Percentiles rank a stretch among this genome's conserved stretches.
phyloP scores from a whole-genome alignment of 2,113 vertebrate genomes.

The Tricholaema leucomelas region DNA sequence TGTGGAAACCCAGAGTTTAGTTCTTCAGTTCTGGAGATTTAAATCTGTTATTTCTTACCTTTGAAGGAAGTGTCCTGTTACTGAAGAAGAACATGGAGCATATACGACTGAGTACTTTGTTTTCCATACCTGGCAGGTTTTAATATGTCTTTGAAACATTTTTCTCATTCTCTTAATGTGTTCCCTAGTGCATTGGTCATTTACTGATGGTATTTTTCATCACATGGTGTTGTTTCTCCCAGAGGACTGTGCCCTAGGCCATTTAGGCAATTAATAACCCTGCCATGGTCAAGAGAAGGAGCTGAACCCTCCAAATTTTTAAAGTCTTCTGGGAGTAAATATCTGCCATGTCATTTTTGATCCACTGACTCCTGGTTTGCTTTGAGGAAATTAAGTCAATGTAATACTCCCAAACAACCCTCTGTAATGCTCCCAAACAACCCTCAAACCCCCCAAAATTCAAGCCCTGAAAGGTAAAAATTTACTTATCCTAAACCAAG shows the following conservation, averaged over 20 bases:
- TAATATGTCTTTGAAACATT: background rate
- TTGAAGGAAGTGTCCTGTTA: background rate
- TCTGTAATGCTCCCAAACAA: background rate
- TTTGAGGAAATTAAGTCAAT: background rate
- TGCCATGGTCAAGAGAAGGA: background rate
- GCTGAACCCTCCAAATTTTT: background rate
- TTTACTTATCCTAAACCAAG: background rate
- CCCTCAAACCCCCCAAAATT: fast-evolving
- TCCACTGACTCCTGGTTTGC: background rate
- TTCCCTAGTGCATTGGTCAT: background rate
- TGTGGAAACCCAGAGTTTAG: background rate
- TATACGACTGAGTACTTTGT: background rate
- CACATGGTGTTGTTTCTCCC: background rate
- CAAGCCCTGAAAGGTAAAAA: background rate
- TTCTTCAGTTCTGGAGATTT: background rate
- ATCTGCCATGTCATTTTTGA: background rate
- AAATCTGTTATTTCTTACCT: background rate
- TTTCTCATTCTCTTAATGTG: background rate
- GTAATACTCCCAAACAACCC: background rate
- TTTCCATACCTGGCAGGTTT: background rate
- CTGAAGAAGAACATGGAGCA: background rate
- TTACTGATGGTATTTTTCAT: background rate
- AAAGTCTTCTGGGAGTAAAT: background rate
- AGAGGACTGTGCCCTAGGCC: background rate
- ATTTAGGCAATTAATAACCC: background rate